A percentile compares a stretch with the other conserved stretches of the same genome.
Conservation (phyloP, 2,797 vertebrate genomes). For the Lates japonicus region DNA sequence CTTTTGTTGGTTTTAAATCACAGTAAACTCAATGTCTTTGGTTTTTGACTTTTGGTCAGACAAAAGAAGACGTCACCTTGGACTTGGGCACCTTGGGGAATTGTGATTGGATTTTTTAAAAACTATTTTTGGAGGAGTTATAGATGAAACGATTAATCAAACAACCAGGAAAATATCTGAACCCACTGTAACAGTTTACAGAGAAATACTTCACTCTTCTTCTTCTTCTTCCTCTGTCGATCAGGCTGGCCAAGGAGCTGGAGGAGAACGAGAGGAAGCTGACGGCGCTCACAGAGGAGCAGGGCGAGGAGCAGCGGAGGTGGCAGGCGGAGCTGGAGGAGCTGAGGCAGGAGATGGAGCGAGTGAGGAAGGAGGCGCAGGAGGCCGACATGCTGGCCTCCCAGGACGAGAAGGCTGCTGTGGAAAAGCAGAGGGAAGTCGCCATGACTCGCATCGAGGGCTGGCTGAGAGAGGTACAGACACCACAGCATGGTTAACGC, state of each 20-base stretch:
- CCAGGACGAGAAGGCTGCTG: constrained; percentile 71
- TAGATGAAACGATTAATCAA: too few species aligned
- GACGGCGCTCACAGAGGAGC: constrained; percentile 65
- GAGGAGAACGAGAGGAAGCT: constrained; percentile 64
- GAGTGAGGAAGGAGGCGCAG: constrained; percentile 65
- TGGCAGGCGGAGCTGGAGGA: constrained; percentile 80
- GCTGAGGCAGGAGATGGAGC: constrained; percentile 77
- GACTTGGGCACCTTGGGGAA: too few species aligned
- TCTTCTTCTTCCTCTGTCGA: accelerated
- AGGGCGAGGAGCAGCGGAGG: constrained; percentile 65
- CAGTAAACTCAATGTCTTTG: too few species aligned
- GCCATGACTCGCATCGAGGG: constrained; percentile 70
- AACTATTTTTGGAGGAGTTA: too few species aligned
- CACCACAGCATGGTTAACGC: accelerated
- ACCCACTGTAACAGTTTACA: too few species aligned
- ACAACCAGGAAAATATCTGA: too few species aligned
- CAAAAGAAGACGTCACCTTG: too few species aligned
- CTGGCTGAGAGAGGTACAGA: constrained; percentile 76
- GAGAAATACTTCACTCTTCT: background rate
- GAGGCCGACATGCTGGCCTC: constrained; percentile 67
- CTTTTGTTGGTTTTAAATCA: too few species aligned
- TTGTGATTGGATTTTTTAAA: too few species aligned
- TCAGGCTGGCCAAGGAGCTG: constrained; percentile 69
- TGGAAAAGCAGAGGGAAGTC: constrained; percentile 78
- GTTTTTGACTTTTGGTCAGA: too few species aligned